phyloP scores from a whole-genome alignment of 2,113 vertebrate genomes.

The Verasper variegatus region DNA sequence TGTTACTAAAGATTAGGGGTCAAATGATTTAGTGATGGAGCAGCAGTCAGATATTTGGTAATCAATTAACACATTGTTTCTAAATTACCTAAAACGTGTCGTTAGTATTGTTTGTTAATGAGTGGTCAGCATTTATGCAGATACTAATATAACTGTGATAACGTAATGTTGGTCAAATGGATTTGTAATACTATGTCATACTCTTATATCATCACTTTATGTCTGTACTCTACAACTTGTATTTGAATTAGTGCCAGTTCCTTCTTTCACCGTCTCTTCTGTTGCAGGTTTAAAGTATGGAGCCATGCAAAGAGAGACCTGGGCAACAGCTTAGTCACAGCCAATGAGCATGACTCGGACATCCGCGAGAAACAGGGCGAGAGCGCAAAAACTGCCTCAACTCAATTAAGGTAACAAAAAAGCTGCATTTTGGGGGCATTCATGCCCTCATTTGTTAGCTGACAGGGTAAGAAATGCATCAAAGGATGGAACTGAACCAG shows the following conservation, averaged over 20 bases:
- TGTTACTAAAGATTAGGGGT: too few relatives aligned
- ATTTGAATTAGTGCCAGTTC: neutral
- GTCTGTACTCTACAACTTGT: neutral
- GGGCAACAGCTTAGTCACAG: constrained; percentile 31
- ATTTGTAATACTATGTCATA: neutral
- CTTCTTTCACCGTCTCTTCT: neutral
- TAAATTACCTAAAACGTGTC: too few relatives aligned
- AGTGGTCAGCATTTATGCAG: too few relatives aligned
- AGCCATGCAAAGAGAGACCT: constrained; percentile 82
- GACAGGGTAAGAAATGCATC: neutral
- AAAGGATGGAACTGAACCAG: neutral
- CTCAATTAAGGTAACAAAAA: constrained; percentile 83
- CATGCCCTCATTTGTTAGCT: neutral
- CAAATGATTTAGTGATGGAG: too few relatives aligned
- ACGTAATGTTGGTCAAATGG: neutral
- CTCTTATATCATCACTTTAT: neutral
- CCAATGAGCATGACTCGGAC: neutral
- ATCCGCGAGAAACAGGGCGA: constrained; percentile 63
- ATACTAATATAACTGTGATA: too few relatives aligned
- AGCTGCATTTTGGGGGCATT: neutral
- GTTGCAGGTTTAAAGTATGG: constrained; percentile 84
- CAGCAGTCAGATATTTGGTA: too few relatives aligned
- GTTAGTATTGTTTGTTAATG: too few relatives aligned
- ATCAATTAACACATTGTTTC: too few relatives aligned
- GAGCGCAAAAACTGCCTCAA: constrained; percentile 59